Conservation (phyloP, 2,888 invertebrate genomes). For the Halictus quadricinctus region DNA sequence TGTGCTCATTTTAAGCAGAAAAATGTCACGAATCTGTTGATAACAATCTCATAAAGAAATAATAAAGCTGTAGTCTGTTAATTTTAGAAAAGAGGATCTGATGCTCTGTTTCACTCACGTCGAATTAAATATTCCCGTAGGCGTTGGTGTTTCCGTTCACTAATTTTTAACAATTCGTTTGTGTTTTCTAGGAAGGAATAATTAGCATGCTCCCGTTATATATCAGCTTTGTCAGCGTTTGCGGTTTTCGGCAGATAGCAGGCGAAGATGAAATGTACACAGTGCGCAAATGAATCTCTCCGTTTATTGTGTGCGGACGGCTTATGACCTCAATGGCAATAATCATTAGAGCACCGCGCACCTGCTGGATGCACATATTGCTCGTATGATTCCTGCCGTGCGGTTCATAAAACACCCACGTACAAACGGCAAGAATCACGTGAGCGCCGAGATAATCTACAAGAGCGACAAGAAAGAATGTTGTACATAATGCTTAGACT, state of each 20-base stretch:
- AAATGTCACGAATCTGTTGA: no score
- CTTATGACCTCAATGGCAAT: conserved; percentile 5
- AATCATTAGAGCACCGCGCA: not conserved
- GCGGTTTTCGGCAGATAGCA: not conserved
- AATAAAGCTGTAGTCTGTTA: not conserved
- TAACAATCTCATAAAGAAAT: not conserved
- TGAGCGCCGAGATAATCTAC: not conserved
- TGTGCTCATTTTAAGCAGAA: no score
- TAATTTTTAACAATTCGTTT: not conserved
- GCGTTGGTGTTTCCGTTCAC: not conserved
- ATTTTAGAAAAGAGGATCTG: not conserved
- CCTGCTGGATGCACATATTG: not conserved
- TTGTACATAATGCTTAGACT: not conserved
- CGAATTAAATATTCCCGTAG: not conserved
- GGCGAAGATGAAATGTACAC: not conserved
- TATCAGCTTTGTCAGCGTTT: not conserved
- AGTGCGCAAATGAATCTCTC: not conserved
- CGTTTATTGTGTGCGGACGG: not conserved
- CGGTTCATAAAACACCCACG: not conserved
- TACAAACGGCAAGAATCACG: not conserved
- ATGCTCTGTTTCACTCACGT: not conserved
- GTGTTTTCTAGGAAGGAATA: not conserved
- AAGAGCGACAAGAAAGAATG: not conserved
- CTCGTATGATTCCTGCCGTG: not conserved
- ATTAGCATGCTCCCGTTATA: not conserved